Evolutionary conservation across 2,797 vertebrate genomes (phyloP).

Genomic region (Lateolabrax maculatus): DNA sequence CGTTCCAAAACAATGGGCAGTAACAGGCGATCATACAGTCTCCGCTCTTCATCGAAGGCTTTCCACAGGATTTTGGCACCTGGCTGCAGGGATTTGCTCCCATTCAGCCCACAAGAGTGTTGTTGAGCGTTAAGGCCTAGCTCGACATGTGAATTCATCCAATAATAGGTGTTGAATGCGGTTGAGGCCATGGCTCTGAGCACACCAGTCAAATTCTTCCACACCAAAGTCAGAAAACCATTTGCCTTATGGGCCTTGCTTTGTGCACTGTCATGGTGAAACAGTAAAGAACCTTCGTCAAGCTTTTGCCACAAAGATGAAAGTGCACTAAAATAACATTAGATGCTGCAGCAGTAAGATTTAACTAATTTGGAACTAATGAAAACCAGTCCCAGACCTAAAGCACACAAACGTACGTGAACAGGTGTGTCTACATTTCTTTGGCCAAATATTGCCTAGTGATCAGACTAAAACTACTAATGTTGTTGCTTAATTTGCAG

Average conservation of each 20-base stretch:
- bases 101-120: not conserved
- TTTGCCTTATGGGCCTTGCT: not conserved
- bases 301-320: not conserved
- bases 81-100: not conserved
- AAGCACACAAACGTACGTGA: not conserved
- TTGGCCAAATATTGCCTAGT: not conserved
- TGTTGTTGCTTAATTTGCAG: not conserved
- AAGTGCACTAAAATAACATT: not conserved
- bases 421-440: not conserved
- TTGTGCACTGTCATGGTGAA: not conserved
- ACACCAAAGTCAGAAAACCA: not conserved
- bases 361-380: not conserved
- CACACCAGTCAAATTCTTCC: not conserved
- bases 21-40: not conserved
- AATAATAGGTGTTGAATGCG: not conserved
- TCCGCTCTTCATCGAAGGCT: not conserved
- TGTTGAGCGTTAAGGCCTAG: not conserved
- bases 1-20: not conserved
- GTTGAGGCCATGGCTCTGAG: not conserved
- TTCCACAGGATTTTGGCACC: not conserved
- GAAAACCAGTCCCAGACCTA: not conserved
- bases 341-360: not conserved
- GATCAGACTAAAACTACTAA: not conserved
- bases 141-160: not conserved
- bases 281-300: too few species aligned